Percentiles rank a stretch among this genome's conserved stretches.
Evolutionary conservation across 1,140 invertebrate species (phyloP).

Genomic region (Drosophila parabipectinata): DNA sequence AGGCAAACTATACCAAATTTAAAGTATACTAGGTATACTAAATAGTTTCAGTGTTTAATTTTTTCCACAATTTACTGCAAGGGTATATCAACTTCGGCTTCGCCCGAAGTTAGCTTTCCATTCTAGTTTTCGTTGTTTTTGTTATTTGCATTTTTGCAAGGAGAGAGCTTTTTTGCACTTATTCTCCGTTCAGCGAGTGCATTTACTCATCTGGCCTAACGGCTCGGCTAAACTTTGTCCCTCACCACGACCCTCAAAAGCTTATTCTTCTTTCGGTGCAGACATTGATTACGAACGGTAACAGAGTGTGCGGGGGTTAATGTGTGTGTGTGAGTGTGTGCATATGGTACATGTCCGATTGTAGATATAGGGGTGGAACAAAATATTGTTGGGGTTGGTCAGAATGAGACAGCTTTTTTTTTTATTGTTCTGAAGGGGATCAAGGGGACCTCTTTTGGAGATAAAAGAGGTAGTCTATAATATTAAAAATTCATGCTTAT

Average conservation of each 20-base stretch:
- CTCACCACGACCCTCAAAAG: too few species aligned
- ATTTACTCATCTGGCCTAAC: too few species aligned
- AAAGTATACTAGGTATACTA: too few species aligned
- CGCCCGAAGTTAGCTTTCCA: too few species aligned
- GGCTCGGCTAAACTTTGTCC: too few species aligned
- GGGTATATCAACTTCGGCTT: too few species aligned
- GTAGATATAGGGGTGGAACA: not conserved
- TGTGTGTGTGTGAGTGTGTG: not conserved
- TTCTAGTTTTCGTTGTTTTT: not conserved
- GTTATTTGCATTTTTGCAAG: slow-evolving; percentile 40
- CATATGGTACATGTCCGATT: slow-evolving; percentile 1
- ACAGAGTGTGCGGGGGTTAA: not conserved
- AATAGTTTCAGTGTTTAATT: too few species aligned
- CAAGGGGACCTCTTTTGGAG: too few species aligned
- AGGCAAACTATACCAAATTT: too few species aligned
- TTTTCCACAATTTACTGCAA: too few species aligned
- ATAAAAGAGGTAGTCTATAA: not conserved
- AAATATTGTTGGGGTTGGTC: not conserved
- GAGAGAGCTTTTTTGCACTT: slow-evolving; percentile 34
- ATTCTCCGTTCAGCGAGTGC: not conserved
- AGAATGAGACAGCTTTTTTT: not conserved
- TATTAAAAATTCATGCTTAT: too few species aligned
- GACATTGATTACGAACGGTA: slow-evolving; percentile 49
- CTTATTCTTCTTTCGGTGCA: too few species aligned
- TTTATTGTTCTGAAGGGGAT: not conserved